These are phyloP conservation scores for Takifugu rubripes DNA, from an alignment of 2,797 vertebrate species.

Conservation along the genomic window DNA sequence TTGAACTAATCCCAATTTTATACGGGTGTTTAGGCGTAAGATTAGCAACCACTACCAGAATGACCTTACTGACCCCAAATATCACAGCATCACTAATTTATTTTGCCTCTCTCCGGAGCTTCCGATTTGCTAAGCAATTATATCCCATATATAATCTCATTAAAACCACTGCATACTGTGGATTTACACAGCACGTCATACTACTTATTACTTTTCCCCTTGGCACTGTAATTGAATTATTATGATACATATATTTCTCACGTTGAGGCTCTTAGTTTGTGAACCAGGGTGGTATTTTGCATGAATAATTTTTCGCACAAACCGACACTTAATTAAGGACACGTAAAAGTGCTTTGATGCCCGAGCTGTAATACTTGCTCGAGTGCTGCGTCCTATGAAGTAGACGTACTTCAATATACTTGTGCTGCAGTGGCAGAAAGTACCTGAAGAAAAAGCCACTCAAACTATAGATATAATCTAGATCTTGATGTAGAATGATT, in stretches of 20 bases:
- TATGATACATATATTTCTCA: conserved; percentile 9
- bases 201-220: conserved; percentile 10
- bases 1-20: neutral
- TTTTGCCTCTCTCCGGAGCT: conserved; percentile 25
- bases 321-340: neutral
- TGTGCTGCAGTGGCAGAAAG: neutral
- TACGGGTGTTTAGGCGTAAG: conserved; percentile 7
- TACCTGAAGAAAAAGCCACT: too few species aligned
- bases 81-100: conserved; percentile 25
- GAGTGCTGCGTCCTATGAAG: too few species aligned
- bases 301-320: neutral
- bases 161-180: conserved; percentile 11
- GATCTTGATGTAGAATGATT: too few species aligned
- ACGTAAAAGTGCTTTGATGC: neutral
- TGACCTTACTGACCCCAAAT: conserved; percentile 32
- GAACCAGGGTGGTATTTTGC: neutral
- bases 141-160: conserved; percentile 40
- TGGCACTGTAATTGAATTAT: conserved; percentile 16
- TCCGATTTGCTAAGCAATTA: conserved; percentile 35
- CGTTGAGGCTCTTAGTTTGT: neutral
- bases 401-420: too few species aligned
- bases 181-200: conserved; percentile 2
- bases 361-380: neutral
- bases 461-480: too few species aligned
- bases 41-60: conserved; percentile 22